Evolutionary conservation across 2,888 invertebrate genomes (phyloP).

Genomic region (Tachina fera): DNA sequence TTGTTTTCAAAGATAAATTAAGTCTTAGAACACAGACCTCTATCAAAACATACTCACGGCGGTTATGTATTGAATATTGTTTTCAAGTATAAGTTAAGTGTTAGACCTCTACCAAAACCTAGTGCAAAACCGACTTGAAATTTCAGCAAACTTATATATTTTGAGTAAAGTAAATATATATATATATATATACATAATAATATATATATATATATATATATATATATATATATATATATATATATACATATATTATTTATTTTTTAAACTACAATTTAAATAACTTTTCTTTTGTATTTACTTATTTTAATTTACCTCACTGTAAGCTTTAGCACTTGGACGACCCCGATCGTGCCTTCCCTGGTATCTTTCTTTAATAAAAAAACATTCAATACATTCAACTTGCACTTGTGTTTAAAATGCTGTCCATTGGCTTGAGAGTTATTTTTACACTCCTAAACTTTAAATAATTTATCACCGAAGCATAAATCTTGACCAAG

Average conservation of each 20-base stretch:
- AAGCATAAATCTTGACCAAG: conserved; percentile 69
- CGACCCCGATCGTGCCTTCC: background rate
- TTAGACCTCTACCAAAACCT: too few species aligned
- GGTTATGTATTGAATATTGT: too few species aligned
- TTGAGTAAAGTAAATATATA: background rate
- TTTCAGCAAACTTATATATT: background rate
- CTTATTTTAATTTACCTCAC: background rate
- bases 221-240: too few species aligned
- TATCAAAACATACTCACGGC: too few species aligned
- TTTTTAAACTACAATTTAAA: too few species aligned
- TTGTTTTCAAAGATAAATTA: too few species aligned
- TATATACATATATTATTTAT: too few species aligned
- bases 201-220: too few species aligned
- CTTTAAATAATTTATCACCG: conserved; percentile 65
- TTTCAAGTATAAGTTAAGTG: too few species aligned
- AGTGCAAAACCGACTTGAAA: background rate
- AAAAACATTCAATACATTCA: background rate
- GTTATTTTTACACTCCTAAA: conserved; percentile 70
- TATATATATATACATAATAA: too few species aligned
- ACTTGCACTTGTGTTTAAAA: conserved; percentile 59
- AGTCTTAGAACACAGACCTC: too few species aligned
- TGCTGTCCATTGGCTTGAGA: conserved; percentile 45
- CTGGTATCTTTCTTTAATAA: background rate
- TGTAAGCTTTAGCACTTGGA: background rate
- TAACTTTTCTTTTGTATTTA: too few species aligned